phyloP scores from a whole-genome alignment of 2,113 vertebrate species.

The Ammospiza caudacuta region DNA sequence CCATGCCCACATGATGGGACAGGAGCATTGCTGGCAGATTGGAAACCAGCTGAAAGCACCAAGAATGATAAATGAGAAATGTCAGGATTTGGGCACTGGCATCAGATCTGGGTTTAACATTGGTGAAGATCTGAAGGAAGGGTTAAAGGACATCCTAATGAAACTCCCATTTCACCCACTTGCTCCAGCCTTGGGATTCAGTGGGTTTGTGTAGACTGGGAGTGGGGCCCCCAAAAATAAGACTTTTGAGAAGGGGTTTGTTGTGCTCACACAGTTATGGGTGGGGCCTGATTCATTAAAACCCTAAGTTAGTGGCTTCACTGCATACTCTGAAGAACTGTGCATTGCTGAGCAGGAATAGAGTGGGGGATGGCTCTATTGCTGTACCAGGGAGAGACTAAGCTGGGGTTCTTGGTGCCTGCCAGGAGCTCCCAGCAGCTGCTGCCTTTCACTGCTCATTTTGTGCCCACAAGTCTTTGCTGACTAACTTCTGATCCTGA shows the following conservation, averaged over 20 bases:
- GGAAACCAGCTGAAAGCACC: neutral
- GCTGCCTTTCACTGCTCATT: neutral
- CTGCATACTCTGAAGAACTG: fast-evolving
- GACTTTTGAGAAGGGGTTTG: neutral
- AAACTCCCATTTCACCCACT: neutral
- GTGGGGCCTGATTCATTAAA: too few species aligned
- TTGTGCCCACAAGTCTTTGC: neutral
- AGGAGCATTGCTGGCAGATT: neutral
- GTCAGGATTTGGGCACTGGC: neutral
- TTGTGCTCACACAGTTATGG: too few species aligned
- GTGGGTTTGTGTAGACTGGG: neutral
- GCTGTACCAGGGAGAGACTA: neutral
- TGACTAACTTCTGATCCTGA: neutral
- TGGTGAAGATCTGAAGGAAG: neutral
- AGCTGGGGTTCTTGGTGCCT: neutral
- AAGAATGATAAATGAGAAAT: neutral
- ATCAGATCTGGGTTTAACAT: neutral
- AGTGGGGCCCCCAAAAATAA: neutral
- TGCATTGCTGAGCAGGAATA: neutral
- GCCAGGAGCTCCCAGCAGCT: neutral
- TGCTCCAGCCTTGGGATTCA: neutral
- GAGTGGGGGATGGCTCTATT: neutral
- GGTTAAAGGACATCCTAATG: neutral
- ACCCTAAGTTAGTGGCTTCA: neutral
- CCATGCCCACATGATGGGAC: neutral